These are phyloP conservation scores for Eupeodes latifasciatus DNA, from an alignment of 2,888 invertebrate genomes.

Conservation along the genomic window DNA sequence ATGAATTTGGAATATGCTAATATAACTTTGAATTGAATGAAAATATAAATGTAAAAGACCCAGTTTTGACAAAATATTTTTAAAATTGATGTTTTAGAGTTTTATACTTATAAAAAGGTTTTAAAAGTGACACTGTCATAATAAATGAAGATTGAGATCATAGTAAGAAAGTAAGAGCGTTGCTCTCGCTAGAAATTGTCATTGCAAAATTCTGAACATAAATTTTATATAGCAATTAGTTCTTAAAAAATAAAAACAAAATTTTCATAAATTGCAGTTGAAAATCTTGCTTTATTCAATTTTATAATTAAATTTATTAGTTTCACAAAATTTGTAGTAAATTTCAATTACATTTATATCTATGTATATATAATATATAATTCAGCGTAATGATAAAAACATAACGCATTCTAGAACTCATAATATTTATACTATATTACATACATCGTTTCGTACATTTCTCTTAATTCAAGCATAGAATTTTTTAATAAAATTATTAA, in stretches of 20 bases:
- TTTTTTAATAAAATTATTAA: constrained; percentile 14
- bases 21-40: too few species aligned
- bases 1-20: too few species aligned
- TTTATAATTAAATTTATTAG: constrained; percentile 20
- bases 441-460: background rate
- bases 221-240: background rate
- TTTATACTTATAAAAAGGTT: too few species aligned
- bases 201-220: too few species aligned
- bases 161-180: too few species aligned
- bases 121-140: too few species aligned
- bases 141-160: too few species aligned
- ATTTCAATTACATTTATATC: constrained; percentile 35
- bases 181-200: too few species aligned
- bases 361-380: background rate
- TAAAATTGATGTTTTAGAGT: too few species aligned
- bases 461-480: constrained; percentile 42
- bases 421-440: background rate
- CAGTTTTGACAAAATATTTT: too few species aligned
- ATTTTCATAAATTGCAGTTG: constrained; percentile 15
- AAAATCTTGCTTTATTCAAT: constrained; percentile 69
- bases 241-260: background rate
- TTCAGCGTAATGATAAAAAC: constrained; percentile 57
- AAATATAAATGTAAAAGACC: too few species aligned
- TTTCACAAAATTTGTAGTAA: constrained; percentile 65
- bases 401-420: constrained; percentile 39